Conservation (phyloP, 2,888 invertebrate species). For the Sclerodermus sp. region DNA sequence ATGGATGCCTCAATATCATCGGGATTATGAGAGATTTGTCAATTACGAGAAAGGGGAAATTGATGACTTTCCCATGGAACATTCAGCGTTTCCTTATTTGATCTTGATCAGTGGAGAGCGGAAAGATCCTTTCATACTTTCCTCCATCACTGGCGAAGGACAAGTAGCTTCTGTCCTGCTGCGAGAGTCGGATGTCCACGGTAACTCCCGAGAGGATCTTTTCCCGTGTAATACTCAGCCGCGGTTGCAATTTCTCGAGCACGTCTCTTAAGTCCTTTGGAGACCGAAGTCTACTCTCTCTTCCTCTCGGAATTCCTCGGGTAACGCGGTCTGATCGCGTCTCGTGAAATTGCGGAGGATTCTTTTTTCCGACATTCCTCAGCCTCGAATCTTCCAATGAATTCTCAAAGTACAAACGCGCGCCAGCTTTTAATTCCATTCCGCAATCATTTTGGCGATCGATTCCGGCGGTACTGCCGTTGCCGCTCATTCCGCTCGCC, state of each 20-base stretch:
- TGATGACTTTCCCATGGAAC: no score
- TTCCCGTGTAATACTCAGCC: conserved; percentile 11
- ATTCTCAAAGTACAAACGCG: no score
- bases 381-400: no score
- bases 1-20: no score
- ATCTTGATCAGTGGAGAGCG: neutral
- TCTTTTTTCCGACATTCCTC: no score
- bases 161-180: neutral
- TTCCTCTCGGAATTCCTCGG: conserved; percentile 10
- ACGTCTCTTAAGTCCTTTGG: conserved; percentile 12
- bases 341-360: conserved; percentile 14
- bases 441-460: no score
- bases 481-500: neutral
- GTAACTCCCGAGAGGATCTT: conserved; percentile 8
- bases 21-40: no score
- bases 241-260: conserved; percentile 16
- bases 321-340: conserved; percentile 6
- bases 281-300: neutral
- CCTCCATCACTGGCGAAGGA: neutral
- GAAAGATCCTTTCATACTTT: conserved; percentile 3
- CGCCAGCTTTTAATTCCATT: no score
- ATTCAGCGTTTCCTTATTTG: no score
- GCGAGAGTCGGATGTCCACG: conserved; percentile 11
- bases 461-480: no score
- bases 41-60: no score